Base-by-base conservation (phyloP, 2,888 invertebrate genomes). In the Erebia aethiops region DNA sequence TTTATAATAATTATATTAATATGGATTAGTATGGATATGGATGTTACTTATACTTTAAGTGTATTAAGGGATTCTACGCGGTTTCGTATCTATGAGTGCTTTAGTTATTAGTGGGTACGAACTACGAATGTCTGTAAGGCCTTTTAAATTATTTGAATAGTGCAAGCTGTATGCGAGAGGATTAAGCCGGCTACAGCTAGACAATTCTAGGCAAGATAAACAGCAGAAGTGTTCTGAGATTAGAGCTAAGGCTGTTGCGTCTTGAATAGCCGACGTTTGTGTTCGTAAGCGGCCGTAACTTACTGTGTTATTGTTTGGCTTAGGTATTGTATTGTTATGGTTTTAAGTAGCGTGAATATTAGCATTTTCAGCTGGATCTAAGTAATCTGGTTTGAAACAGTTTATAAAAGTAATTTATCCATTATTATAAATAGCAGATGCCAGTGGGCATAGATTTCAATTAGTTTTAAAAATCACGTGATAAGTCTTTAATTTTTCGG, bases 171-270 rank as follows among this genome's bases (percentile, higher is more conserved):
- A 66, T 71, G 84, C 84, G 83, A 81, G 77, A 67, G 86, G 92
- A 91, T 92, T 91, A 90, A 82, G 84, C 79, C 79, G 82, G 80
- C 80, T 80, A 80, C 80, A 83, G 79, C 82, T 82, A 89, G 87
- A 87, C 87, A 83, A 87, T 87, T 84, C 86, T 82, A 87, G 87
- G 87, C 87, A 87, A 90, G 90, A 91, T 88, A 91, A 90, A 92
- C 90, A 89, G 85, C 81, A 80, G 79, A 87, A 85, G 88, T 88
- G 85, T 87, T 87, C 81, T 76, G 77, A 89, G 91, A 91, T 91
- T 90, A 91, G 87, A 86, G 83, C 81, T 87, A 86, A 90, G 87
- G 83, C 81, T 78, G 78, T 79, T 83, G 82, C 81, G 81, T 87
- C 87, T 86, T 85, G 84, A 86, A 84, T 82, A 84, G 81, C 83